These are phyloP conservation scores for Cataglyphis rosenhaueri DNA, from an alignment of 2,888 invertebrate genomes.

Conservation along the genomic window DNA sequence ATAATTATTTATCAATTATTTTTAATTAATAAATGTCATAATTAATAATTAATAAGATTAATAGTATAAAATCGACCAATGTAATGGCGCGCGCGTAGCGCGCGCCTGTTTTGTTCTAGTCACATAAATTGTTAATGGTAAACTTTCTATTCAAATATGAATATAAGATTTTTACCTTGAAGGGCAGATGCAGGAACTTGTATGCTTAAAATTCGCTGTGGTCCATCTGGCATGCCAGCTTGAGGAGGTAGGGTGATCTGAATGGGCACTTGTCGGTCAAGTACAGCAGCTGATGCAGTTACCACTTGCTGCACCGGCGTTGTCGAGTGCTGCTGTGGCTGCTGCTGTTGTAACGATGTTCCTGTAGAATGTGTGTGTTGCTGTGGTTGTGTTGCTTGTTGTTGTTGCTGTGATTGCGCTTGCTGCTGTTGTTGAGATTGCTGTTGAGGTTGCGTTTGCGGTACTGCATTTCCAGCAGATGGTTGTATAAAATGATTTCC, in stretches of 20 bases:
- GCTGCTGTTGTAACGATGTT: conserved; percentile 61
- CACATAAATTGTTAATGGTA: neutral
- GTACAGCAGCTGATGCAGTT: conserved; percentile 84
- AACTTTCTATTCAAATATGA: neutral
- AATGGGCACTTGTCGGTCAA: conserved; percentile 86
- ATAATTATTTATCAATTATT: too few species aligned
- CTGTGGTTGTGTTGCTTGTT: conserved; percentile 74
- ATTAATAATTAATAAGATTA: too few species aligned
- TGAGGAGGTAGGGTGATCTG: conserved; percentile 94
- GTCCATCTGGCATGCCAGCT: conserved; percentile 89
- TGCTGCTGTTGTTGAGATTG: conserved; percentile 64
- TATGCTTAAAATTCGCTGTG: conserved; percentile 93
- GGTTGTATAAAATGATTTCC: conserved; percentile 81
- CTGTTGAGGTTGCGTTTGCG: conserved; percentile 75
- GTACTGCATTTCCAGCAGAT: conserved; percentile 63
- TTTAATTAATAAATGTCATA: too few species aligned
- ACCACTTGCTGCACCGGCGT: conserved; percentile 82
- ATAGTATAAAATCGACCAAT: too few species aligned
- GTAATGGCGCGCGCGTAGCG: too few species aligned
- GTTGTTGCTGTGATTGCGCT: conserved; percentile 64
- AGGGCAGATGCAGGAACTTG: conserved; percentile 95
- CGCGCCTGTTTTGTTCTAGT: too few species aligned
- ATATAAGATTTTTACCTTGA: conserved; percentile 87
- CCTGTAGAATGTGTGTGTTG: conserved; percentile 66
- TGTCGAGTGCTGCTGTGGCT: conserved; percentile 75